These are phyloP conservation scores for Schizotus pectinicornis DNA, from an alignment of 2,888 invertebrate species.

Conservation along the genomic window DNA sequence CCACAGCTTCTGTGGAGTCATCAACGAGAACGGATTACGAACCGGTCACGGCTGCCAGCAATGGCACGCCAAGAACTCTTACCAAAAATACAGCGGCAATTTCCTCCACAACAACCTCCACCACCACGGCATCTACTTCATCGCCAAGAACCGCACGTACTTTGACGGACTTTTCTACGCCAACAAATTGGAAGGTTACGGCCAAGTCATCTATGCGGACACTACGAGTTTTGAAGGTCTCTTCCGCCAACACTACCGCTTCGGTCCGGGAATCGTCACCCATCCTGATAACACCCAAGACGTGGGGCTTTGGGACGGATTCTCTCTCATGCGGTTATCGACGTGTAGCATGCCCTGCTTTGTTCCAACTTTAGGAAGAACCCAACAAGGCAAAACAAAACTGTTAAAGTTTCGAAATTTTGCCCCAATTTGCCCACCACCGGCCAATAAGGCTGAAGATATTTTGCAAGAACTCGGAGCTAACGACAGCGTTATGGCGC, in stretches of 20 bases:
- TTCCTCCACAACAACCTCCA: slow-evolving; percentile 61
- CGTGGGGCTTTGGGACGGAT: slow-evolving; percentile 65
- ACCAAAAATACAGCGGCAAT: slow-evolving; percentile 59
- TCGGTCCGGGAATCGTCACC: slow-evolving; percentile 65
- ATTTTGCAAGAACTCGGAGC: slow-evolving; percentile 39
- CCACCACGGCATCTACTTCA: slow-evolving; percentile 59
- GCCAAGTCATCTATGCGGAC: slow-evolving; percentile 61
- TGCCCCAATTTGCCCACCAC: slow-evolving; percentile 41
- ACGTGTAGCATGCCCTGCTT: slow-evolving; percentile 33
- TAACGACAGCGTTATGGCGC: slow-evolving; percentile 32
- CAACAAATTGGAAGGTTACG: slow-evolving; percentile 64
- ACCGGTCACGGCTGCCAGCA: slow-evolving; percentile 5
- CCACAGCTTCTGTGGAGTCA: slow-evolving; percentile 11
- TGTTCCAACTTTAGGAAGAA: slow-evolving; percentile 47
- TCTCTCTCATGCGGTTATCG: slow-evolving; percentile 58
- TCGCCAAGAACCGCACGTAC: slow-evolving; percentile 43
- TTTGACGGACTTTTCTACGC: slow-evolving; percentile 62
- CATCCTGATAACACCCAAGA: slow-evolving; percentile 58
- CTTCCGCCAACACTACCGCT: slow-evolving; percentile 61
- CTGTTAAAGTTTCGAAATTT: slow-evolving; percentile 49
- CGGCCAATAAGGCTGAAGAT: slow-evolving; percentile 34
- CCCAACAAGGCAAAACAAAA: slow-evolving; percentile 43
- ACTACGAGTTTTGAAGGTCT: slow-evolving; percentile 61
- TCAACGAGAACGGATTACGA: slow-evolving; percentile 12
- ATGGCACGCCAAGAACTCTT: slow-evolving; percentile 30